Conservation (phyloP, 2,113 vertebrate genomes). For the Ondatra zibethicus region DNA sequence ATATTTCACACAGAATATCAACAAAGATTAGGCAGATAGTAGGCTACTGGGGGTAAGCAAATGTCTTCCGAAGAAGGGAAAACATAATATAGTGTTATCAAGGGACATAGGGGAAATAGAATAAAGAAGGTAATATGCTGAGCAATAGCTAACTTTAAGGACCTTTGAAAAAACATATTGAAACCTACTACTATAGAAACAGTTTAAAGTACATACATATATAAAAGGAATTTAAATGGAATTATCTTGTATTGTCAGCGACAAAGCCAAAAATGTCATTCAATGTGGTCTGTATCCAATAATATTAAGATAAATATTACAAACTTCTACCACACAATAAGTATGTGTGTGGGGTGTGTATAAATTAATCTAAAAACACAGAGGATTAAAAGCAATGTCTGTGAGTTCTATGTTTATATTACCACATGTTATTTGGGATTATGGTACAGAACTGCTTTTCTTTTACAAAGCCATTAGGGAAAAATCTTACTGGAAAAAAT, state of each 20-base stretch:
- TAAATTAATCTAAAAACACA: background rate
- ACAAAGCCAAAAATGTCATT: background rate
- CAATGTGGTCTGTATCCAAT: background rate
- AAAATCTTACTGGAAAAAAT: background rate
- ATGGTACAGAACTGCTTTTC: background rate
- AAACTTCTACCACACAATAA: background rate
- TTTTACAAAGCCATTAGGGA: background rate
- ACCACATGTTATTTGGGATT: background rate
- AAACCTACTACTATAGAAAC: background rate
- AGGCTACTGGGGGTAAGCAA: background rate
- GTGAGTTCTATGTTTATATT: background rate
- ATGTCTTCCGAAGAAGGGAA: background rate
- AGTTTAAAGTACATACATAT: background rate
- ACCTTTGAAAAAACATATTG: background rate
- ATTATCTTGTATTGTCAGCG: background rate
- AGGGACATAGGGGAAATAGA: background rate
- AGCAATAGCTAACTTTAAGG: background rate
- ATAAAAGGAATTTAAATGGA: background rate
- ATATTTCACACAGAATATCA: background rate
- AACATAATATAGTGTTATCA: background rate
- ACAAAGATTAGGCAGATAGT: background rate
- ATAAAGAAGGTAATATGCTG: background rate
- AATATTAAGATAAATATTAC: background rate
- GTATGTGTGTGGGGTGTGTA: background rate
- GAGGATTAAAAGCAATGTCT: background rate